A percentile compares a stretch with the other conserved stretches of the same genome.
Evolutionary conservation across 2,113 vertebrate genomes (phyloP).

Genomic region (Ramphastos sulfuratus): DNA sequence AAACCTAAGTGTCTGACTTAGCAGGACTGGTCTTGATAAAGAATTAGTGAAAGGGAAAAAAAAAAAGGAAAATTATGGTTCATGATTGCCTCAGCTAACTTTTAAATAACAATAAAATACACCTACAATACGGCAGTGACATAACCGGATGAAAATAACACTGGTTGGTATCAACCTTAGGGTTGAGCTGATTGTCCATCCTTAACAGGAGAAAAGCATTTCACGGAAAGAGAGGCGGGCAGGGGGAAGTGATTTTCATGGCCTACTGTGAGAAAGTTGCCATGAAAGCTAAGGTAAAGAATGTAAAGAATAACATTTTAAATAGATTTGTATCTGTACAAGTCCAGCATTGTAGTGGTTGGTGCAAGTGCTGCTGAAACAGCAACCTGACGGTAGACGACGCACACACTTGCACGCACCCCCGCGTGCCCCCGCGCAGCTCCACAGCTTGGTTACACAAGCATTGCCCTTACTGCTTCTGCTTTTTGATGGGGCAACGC

Average conservation of each 20-base stretch:
- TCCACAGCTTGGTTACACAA: not conserved
- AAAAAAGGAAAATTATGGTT: constrained; percentile 23
- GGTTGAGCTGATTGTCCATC: constrained; percentile 19
- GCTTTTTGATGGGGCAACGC: not conserved
- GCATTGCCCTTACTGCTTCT: not conserved
- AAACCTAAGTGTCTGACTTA: constrained; percentile 1
- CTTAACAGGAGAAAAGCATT: constrained; percentile 38
- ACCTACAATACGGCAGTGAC: constrained; percentile 26
- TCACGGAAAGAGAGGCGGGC: constrained; percentile 23
- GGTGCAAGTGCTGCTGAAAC: not conserved
- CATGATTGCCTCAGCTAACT: constrained; percentile 3
- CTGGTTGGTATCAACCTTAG: constrained; percentile 21
- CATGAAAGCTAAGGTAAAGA: not conserved
- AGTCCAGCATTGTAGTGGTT: not conserved
- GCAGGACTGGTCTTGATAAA: not conserved
- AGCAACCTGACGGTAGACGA: not conserved
- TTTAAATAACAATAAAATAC: constrained; percentile 59
- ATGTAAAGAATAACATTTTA: not conserved
- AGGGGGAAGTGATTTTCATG: not conserved
- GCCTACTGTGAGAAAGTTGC: not conserved
- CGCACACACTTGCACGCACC: not conserved
- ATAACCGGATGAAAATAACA: constrained; percentile 49
- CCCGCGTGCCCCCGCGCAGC: not conserved
- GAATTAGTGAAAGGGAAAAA: constrained; percentile 1
- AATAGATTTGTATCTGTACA: not conserved